Conservation (phyloP, 2,888 invertebrate species). For the Ptychoptera contaminata region DNA sequence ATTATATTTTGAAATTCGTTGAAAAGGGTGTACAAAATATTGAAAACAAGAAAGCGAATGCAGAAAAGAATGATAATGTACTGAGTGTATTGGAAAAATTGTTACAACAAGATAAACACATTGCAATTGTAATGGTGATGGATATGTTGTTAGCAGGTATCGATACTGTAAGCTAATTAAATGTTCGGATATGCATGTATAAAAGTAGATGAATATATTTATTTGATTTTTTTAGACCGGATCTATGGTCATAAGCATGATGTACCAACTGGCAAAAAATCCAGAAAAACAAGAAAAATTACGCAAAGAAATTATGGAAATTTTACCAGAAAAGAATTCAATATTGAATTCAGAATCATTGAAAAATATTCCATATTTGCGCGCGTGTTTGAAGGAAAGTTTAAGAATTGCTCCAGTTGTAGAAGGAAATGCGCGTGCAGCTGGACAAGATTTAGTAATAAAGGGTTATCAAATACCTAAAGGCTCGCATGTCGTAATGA, state of each 20-base stretch:
- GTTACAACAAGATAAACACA: slow-evolving; percentile 31
- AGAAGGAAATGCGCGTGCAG: slow-evolving; percentile 37
- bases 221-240: slow-evolving; percentile 33
- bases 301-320: slow-evolving; percentile 36
- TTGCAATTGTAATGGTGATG: slow-evolving; percentile 37
- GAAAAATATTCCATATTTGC: slow-evolving; percentile 40
- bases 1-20: slow-evolving; percentile 15
- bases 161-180: slow-evolving; percentile 36
- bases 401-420: slow-evolving; percentile 45
- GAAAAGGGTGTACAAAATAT: slow-evolving; percentile 19
- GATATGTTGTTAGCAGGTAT: slow-evolving; percentile 44
- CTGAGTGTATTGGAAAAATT: slow-evolving; percentile 37
- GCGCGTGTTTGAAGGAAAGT: slow-evolving; percentile 57
- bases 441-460: slow-evolving; percentile 38
- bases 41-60: slow-evolving; percentile 8
- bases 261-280: slow-evolving; percentile 47
- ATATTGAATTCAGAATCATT: slow-evolving; percentile 29
- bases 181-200: neutral
- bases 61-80: slow-evolving; percentile 11
- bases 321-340: slow-evolving; percentile 28
- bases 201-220: neutral
- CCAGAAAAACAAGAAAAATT: slow-evolving; percentile 45
- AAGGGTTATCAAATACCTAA: slow-evolving; percentile 46
- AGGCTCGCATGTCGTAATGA: slow-evolving; percentile 55
- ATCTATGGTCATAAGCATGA: slow-evolving; percentile 35